Evolutionary conservation across 1,140 invertebrate species (phyloP).

Genomic region (Grapholita molesta): DNA sequence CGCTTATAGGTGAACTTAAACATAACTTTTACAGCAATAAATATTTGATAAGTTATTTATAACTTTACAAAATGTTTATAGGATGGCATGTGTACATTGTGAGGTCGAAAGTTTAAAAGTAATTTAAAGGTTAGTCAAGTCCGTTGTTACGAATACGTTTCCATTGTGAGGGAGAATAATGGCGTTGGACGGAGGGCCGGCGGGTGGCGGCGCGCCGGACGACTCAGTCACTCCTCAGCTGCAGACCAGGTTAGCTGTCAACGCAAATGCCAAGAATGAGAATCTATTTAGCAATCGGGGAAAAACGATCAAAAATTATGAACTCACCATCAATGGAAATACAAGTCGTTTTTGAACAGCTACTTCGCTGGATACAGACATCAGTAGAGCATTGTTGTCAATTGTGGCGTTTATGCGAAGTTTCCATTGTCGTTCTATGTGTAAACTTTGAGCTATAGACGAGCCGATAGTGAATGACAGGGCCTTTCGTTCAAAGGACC

Average conservation of each 20-base stretch:
- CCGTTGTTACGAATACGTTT: not conserved
- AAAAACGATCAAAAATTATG: conserved; percentile 19
- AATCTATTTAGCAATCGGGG: conserved; percentile 6
- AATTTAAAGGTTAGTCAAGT: conserved; percentile 9
- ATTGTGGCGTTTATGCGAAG: conserved; percentile 52
- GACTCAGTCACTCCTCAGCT: not conserved
- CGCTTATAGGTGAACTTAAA: too few species aligned
- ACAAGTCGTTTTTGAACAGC: conserved; percentile 50
- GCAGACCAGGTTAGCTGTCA: not conserved
- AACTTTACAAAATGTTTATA: not conserved
- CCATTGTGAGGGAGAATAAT: not conserved
- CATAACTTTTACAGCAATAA: too few species aligned
- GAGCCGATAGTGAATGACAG: conserved; percentile 51
- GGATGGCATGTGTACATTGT: not conserved
- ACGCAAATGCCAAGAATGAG: not conserved
- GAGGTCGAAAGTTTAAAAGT: not conserved
- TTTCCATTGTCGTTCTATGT: conserved; percentile 52
- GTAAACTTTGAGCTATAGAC: conserved; percentile 66
- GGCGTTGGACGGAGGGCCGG: not conserved
- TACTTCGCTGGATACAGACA: conserved; percentile 40
- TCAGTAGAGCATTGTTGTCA: conserved; percentile 45
- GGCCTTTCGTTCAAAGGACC: conserved; percentile 61
- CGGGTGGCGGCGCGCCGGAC: not conserved
- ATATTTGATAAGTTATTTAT: not conserved
- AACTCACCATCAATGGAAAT: conserved; percentile 28